Evolutionary conservation across 2,888 invertebrate species (phyloP).

Genomic region (Amphipoea oculea): DNA sequence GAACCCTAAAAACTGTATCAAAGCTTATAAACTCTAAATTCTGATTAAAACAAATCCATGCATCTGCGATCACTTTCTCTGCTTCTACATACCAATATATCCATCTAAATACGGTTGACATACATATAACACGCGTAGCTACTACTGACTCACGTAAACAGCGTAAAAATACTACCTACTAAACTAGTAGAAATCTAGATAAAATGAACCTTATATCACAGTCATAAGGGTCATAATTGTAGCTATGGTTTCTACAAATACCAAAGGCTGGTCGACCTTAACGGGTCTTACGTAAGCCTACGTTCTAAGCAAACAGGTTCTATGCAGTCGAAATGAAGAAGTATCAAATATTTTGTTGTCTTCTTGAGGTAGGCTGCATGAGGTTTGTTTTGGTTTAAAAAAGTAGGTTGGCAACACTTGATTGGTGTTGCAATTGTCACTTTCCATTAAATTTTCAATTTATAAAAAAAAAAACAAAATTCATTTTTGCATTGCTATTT

Average conservation of each 20-base stretch:
- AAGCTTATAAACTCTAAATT: background rate
- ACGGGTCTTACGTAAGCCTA: constrained; percentile 71
- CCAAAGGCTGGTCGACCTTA: constrained; percentile 73
- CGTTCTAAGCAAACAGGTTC: constrained; percentile 67
- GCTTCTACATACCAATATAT: constrained; percentile 21
- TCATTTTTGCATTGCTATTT: background rate
- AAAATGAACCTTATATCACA: constrained; percentile 61
- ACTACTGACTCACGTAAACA: constrained; percentile 65
- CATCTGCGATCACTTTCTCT: constrained; percentile 56
- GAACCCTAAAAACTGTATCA: background rate
- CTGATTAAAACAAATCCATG: constrained; percentile 9
- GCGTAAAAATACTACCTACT: constrained; percentile 59
- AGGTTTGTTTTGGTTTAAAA: background rate
- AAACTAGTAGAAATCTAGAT: constrained; percentile 21
- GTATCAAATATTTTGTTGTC: constrained; percentile 25
- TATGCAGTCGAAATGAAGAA: constrained; percentile 57
- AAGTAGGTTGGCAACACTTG: background rate
- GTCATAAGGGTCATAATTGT: constrained; percentile 56
- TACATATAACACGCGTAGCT: constrained; percentile 48
- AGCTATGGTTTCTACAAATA: constrained; percentile 56
- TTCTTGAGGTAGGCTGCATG: constrained; percentile 33
- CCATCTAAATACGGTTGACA: constrained; percentile 55
- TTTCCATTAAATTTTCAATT: background rate
- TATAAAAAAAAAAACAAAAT: background rate
- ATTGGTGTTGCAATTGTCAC: background rate